Base-by-base conservation (phyloP, 2,113 vertebrate species). In the Cariama cristata region DNA sequence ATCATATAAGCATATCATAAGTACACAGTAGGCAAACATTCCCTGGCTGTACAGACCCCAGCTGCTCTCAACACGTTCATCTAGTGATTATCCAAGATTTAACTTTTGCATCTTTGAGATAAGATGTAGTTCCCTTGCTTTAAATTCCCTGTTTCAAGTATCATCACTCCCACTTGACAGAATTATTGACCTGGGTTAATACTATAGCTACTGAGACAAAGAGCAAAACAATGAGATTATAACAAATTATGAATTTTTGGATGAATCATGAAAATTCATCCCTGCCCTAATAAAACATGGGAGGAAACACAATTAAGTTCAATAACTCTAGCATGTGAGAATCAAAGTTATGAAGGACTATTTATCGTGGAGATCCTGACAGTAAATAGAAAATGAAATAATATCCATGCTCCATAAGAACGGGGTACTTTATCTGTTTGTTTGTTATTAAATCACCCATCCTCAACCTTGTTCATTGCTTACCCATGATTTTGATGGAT, bases 391-490 rank as follows among this genome's bases (percentile, higher is more conserved):
- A 92, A 90, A 86, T 87, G n/a, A 79, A 92, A 82, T 94, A 74
- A 95, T 86, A 88, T 32, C 62, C 66, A 30, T 66, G 52, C 56
- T 73, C 71, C 60, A 8, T 81, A 82, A 79, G 88, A 88, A 49
- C 0, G 0, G 47, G 66, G 59, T 30, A 40, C 44, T 94, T 79
- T 79, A 90, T 84, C 69, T 90, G 66, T 82, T 92, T 95, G 91
- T 86, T 93, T 93, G 84, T 82, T 84, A 86, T 90, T 79, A 90
- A 97, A 95, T 88, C 88, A 94, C 69, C 77, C 79, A 33, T 63
- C 86, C 66, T 95, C 72, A 67, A 23, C 69, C 66, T 82, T 79
- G 60, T 58, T 95, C 81, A 55, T 88, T 80, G 85, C 81, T 85
- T 82, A 30, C 26, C 69, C 56, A 27, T 71, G 91, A 74, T 85